These are phyloP conservation scores for Vanessa atalanta DNA, from an alignment of 1,140 invertebrate genomes.

Conservation along the genomic window DNA sequence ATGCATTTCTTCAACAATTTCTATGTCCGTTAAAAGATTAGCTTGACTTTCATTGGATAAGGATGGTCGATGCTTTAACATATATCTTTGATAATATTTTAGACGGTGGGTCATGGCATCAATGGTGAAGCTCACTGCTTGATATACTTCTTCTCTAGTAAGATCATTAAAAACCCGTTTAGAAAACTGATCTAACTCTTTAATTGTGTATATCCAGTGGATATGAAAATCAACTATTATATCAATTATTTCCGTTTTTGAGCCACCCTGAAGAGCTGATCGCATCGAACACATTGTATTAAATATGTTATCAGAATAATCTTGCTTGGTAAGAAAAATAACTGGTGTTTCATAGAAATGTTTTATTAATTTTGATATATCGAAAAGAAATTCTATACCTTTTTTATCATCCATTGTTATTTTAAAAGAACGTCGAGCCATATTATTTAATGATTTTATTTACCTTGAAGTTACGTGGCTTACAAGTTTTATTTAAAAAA, in stretches of 20 bases:
- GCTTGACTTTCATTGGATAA: constrained; percentile 56
- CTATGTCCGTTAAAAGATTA: constrained; percentile 58
- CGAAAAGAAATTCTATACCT: constrained; percentile 56
- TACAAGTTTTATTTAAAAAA: background rate
- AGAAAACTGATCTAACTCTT: constrained; percentile 64
- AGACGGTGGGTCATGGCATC: constrained; percentile 56
- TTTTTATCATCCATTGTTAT: constrained; percentile 44
- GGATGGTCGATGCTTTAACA: constrained; percentile 49
- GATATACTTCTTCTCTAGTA: constrained; percentile 55
- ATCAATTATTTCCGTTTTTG: constrained; percentile 58
- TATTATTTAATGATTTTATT: background rate
- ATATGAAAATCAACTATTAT: constrained; percentile 66
- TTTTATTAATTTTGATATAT: constrained; percentile 68
- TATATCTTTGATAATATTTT: constrained; percentile 65
- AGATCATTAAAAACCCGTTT: constrained; percentile 47
- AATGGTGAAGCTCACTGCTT: constrained; percentile 64
- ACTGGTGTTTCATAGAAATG: constrained; percentile 67
- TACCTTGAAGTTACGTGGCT: too few species aligned
- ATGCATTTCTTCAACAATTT: constrained; percentile 75
- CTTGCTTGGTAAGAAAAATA: constrained; percentile 65
- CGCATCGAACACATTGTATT: constrained; percentile 61
- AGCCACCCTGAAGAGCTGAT: constrained; percentile 47
- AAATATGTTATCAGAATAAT: constrained; percentile 68
- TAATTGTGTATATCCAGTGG: constrained; percentile 65
- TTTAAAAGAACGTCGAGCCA: constrained; percentile 35